phyloP scores from a whole-genome alignment of 2,113 vertebrate species.

The Dinomys branickii region DNA sequence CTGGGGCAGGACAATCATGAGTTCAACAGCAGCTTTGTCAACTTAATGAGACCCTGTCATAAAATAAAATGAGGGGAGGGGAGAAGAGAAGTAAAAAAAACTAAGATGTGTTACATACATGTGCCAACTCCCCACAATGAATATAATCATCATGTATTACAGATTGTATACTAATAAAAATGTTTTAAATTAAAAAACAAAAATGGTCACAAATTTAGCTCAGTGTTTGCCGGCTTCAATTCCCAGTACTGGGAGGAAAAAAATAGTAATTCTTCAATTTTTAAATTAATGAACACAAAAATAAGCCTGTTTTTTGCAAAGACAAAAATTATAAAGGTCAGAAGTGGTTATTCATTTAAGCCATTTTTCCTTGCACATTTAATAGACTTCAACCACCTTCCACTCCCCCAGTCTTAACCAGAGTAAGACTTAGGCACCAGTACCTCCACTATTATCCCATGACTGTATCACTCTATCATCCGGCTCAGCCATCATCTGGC shows the following conservation, averaged over 20 bases:
- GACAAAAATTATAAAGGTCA: slow-evolving; percentile 43
- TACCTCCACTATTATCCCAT: background rate
- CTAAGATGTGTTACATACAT: background rate
- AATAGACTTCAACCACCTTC: background rate
- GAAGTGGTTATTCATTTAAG: slow-evolving; percentile 29
- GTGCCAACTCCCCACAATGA: background rate
- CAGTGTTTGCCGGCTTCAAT: background rate
- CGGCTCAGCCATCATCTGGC: background rate
- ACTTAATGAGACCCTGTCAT: background rate
- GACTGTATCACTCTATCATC: background rate
- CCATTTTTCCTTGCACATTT: background rate
- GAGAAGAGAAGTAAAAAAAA: background rate
- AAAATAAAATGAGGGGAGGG: background rate
- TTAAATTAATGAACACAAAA: slow-evolving; percentile 48
- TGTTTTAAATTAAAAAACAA: background rate
- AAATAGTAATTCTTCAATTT: slow-evolving; percentile 26
- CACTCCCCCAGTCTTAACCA: background rate
- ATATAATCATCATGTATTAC: background rate
- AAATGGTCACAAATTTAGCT: background rate
- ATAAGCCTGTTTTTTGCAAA: background rate
- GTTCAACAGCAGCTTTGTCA: background rate
- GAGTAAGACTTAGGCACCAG: background rate
- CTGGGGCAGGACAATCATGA: background rate
- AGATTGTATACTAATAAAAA: background rate
- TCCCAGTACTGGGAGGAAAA: background rate